Percentiles rank a stretch among this genome's conserved stretches.
Conservation (phyloP, 2,888 invertebrate genomes). For the Andrena chrysosceles region DNA sequence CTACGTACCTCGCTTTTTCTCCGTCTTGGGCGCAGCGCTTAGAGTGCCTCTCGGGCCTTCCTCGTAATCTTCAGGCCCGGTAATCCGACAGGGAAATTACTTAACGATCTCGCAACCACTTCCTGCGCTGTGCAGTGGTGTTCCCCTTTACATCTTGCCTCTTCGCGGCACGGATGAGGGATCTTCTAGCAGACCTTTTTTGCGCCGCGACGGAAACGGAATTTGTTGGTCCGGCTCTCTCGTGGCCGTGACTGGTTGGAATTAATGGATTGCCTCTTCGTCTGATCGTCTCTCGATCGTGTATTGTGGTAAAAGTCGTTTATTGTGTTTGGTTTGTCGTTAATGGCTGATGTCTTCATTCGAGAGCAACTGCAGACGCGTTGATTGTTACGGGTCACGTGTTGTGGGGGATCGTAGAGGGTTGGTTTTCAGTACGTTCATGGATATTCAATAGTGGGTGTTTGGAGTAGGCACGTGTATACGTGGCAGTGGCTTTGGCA, state of each 20-base stretch:
- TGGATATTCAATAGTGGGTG: too few species aligned
- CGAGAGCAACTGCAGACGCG: too few species aligned
- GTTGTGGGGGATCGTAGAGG: neutral
- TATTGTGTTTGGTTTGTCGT: neutral
- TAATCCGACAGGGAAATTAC: slow-evolving; percentile 69
- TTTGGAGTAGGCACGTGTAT: too few species aligned
- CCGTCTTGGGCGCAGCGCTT: slow-evolving; percentile 8
- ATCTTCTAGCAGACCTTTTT: slow-evolving; percentile 30
- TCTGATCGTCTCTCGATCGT: neutral
- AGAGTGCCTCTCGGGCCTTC: slow-evolving; percentile 22
- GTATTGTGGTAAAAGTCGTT: neutral
- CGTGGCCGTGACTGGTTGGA: neutral
- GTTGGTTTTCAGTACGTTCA: neutral
- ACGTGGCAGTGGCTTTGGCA: too few species aligned
- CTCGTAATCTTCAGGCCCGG: slow-evolving; percentile 51
- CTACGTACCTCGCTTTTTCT: slow-evolving; percentile 28
- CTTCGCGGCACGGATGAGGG: neutral
- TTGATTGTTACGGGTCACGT: neutral
- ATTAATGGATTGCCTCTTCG: slow-evolving; percentile 17
- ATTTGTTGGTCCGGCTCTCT: slow-evolving; percentile 15
- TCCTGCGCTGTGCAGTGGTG: slow-evolving; percentile 33
- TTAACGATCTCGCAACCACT: slow-evolving; percentile 60
- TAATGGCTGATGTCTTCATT: slow-evolving; percentile 29
- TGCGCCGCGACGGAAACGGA: slow-evolving; percentile 10
- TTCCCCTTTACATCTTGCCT: slow-evolving; percentile 21